Base-by-base conservation (phyloP, 2,888 invertebrate species). In the Athalia circularis region DNA sequence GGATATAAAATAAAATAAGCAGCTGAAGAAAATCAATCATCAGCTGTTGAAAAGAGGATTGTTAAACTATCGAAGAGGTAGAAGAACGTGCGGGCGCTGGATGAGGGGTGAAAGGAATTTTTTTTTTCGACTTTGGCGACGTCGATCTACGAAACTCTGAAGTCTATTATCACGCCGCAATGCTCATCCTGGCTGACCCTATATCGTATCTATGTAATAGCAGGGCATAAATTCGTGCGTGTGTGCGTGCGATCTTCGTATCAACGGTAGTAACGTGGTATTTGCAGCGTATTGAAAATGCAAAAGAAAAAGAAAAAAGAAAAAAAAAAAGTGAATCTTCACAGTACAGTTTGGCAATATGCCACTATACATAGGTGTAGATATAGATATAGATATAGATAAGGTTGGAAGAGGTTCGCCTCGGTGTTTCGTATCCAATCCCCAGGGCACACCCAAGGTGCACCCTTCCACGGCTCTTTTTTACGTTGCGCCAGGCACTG, bases 81-180 rank as follows among this genome's bases (percentile, higher is more conserved):
- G 29, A 29, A 29, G 29, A 29, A 29, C 29, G 29, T 29, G 2
- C 2, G 29, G 29, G 29, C 29, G 29, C 29, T 0, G 29, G 29
- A 29, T 29, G 29, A 29, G 29, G 29, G 29, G 29, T 29, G 29
- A 29, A 29, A 29, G 29, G 29, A 29, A 29, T 29, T 2, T 29
- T 52, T 68, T 52, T 50, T 43, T n/a, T n/a, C n/a, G 52, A 13
- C 45, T 72, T 47, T 45, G 9, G 9, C 7, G 72, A 45, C 11
- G 13, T 7, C 13, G 9, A 7, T 8, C 57, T 7, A 45, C 13
- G 62, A 62, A 72, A 47, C 70, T 54, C 70, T 45, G 50, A 72
- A 45, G 72, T 72, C 72, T 57, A 72, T 72, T 72, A 72, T 72
- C 72, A 72, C 72, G 59, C 72, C 72, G 72, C 72, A 72, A 72